Evolutionary conservation across 2,113 vertebrate genomes (phyloP), one percentile per base, ranked within the genome.

Genomic region (Deroptyus accipitrinus): DNA sequence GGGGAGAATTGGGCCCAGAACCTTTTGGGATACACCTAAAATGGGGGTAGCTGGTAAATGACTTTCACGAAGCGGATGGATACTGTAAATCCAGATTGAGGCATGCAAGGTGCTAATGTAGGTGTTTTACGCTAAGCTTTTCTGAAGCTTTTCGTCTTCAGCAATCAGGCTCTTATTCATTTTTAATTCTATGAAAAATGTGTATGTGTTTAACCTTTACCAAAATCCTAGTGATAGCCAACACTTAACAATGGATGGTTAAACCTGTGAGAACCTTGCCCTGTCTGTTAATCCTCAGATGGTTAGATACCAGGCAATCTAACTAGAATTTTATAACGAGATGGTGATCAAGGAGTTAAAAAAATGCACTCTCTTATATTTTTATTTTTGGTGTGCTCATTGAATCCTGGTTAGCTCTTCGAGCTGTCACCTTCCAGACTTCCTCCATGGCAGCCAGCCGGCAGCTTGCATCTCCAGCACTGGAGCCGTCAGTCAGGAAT

Each of bases 41-140:
- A 18, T 6, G 14, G 39, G 44, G 11, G 23, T 42, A 51, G 42
- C 10, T 9, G 18, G 8, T 51, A 28, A 20, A 48, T 41, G 35
- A 41, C 64, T 49, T 54, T 16, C 1, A 8, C 23, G 33, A 30
- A 59, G 67, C 42, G 28, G 59, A 17, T 11, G 4, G 33, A 52
- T 66, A 17, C 49, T 51, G 31, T 3, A 72, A 57, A 33, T 66
- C 31, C 51, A 11, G 28, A 5, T 12, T 17, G 75, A 67, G 51
- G 19, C n/a, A 28, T 39, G 5, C 9, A 8, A 22, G 37, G 23
- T 18, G 16, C 33, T 46, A 52, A 5, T 0, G 1, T 33, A 16
- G 35, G 6, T 2, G 3, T 78, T 52, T 31, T 28, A 24, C 33
- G 11, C 27, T 39, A 6, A 46, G 44, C 23, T 80, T 75, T 68